A percentile compares a stretch with the other conserved stretches of the same genome.
These are phyloP conservation scores for Genyomyrus donnyi DNA, from an alignment of 2,113 vertebrate species.

Conservation along the genomic window DNA sequence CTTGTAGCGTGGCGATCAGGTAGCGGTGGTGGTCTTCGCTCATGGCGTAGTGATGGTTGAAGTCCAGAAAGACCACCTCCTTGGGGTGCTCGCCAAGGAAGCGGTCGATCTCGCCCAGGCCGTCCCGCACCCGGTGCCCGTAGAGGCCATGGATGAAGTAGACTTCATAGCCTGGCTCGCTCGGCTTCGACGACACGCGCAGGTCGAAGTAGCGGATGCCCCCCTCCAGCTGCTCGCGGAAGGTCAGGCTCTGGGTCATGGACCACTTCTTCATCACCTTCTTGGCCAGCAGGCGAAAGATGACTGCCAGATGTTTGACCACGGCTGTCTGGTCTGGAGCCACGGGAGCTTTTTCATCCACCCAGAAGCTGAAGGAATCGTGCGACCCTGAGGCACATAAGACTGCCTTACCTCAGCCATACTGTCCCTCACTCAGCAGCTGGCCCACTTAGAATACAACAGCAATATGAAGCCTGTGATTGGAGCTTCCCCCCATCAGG, in stretches of 20 bases:
- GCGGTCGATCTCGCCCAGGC: conserved; percentile 75
- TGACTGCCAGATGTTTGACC: conserved; percentile 68
- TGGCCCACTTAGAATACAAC: not conserved
- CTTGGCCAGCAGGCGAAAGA: conserved; percentile 67
- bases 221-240: conserved; percentile 85
- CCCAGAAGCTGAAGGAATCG: conserved; percentile 84
- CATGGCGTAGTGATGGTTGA: conserved; percentile 98
- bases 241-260: conserved; percentile 85
- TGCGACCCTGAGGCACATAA: conserved; percentile 65
- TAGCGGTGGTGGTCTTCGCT: conserved; percentile 73
- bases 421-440: not conserved
- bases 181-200: conserved; percentile 90
- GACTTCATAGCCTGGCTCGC: conserved; percentile 73
- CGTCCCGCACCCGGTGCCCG: conserved; percentile 84
- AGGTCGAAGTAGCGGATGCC: conserved; percentile 97
- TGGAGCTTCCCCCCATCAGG: not conserved
- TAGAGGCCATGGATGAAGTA: conserved; percentile 96
- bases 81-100: conserved; percentile 74
- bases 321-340: conserved; percentile 73
- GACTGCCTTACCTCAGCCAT: not conserved
- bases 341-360: conserved; percentile 78
- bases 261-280: conserved; percentile 87
- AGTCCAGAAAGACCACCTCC: conserved; percentile 87
- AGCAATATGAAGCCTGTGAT: not conserved
- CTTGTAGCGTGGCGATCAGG: conserved; percentile 71